phyloP scores from a whole-genome alignment of 2,797 vertebrate genomes.

The Dallia pectoralis region DNA sequence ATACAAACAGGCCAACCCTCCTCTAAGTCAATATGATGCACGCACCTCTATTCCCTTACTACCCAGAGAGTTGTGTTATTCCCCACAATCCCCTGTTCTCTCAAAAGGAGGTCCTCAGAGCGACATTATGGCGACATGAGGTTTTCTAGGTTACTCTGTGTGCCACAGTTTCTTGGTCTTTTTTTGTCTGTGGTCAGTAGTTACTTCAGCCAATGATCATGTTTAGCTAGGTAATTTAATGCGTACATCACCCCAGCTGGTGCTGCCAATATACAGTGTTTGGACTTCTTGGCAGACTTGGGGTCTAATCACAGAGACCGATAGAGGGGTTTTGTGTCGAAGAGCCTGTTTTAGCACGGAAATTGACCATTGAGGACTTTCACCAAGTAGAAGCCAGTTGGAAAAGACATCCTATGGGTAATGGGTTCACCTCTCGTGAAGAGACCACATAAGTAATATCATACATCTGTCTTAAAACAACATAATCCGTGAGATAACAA shows the following conservation, averaged over 20 bases:
- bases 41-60: slow-evolving; percentile 9
- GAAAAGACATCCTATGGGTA: too few species aligned
- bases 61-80: neutral
- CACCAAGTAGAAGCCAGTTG: too few species aligned
- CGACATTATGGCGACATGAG: neutral
- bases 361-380: too few species aligned
- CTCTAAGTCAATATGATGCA: neutral
- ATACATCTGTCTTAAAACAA: too few species aligned
- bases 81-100: slow-evolving; percentile 5
- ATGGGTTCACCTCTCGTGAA: too few species aligned
- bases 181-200: slow-evolving; percentile 54
- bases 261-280: slow-evolving; percentile 29
- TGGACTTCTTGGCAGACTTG: neutral
- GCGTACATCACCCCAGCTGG: slow-evolving; percentile 30
- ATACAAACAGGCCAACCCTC: slow-evolving; percentile 31
- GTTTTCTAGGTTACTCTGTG: neutral
- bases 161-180: slow-evolving; percentile 20
- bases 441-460: too few species aligned
- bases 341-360: too few species aligned
- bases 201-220: slow-evolving; percentile 41
- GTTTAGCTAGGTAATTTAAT: slow-evolving; percentile 40
- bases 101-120: slow-evolving; percentile 30
- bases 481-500: too few species aligned
- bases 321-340: too few species aligned
- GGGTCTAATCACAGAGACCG: slow-evolving; percentile 4